phyloP scores from a whole-genome alignment of 2,113 vertebrate genomes.

The Hemichromis elongatus region DNA sequence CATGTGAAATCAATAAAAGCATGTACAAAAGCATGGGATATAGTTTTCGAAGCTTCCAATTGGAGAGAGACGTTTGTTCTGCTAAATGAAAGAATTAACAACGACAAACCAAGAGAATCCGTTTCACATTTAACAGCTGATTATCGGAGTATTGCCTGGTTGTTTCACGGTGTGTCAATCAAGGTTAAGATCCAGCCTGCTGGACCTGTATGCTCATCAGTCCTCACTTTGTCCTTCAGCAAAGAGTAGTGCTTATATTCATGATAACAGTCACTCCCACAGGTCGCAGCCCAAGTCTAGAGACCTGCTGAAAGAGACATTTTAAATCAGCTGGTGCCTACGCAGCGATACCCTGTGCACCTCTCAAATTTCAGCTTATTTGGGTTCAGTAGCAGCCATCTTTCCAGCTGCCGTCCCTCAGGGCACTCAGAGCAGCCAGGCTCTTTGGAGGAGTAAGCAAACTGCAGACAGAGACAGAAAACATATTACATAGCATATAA shows the following conservation, averaged over 20 bases:
- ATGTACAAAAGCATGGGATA: conserved; percentile 36
- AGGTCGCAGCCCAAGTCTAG: not conserved
- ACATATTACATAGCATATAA: not conserved
- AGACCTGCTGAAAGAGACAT: conserved; percentile 2
- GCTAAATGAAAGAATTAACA: conserved; percentile 21
- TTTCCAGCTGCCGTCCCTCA: conserved; percentile 93
- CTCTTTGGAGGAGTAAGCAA: conserved; percentile 96
- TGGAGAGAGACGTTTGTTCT: conserved; percentile 13
- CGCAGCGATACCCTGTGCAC: conserved; percentile 41
- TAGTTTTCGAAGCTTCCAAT: not conserved
- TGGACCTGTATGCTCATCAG: conserved; percentile 72
- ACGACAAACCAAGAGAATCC: conserved; percentile 13
- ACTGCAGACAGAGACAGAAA: conserved; percentile 64
- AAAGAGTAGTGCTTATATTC: conserved; percentile 19
- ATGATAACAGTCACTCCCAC: conserved; percentile 45
- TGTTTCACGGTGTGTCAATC: not conserved
- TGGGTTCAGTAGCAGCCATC: conserved; percentile 91
- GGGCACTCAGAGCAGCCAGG: conserved; percentile 85
- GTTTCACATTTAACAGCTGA: conserved; percentile 38
- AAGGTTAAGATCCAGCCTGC: conserved; percentile 86
- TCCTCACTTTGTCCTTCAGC: not conserved
- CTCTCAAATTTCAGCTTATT: not conserved
- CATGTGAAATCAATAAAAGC: conserved; percentile 43
- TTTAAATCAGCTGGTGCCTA: conserved; percentile 5
- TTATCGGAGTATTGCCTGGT: conserved; percentile 55